These are phyloP conservation scores for Lacerta viridis DNA, from an alignment of 2,797 vertebrate genomes.

Conservation along the genomic window DNA sequence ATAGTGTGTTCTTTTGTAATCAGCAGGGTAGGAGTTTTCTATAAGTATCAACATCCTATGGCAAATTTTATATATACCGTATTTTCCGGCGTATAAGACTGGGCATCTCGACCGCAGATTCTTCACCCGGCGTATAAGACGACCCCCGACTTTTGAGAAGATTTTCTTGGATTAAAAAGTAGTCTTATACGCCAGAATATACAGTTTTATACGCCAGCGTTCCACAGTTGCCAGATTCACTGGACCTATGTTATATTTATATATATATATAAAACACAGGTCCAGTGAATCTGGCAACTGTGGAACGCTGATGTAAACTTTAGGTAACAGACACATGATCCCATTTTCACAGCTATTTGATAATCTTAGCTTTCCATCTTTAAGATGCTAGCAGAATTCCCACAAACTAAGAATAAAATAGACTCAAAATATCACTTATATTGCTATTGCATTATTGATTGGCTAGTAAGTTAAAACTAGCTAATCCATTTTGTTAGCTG, in stretches of 20 bases:
- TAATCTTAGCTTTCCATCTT: not conserved
- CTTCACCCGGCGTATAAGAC: too few species aligned
- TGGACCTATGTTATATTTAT: too few species aligned
- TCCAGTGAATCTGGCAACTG: not conserved
- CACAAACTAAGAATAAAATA: not conserved
- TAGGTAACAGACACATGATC: not conserved
- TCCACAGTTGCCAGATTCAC: too few species aligned
- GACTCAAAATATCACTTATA: not conserved
- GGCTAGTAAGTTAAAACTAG: not conserved
- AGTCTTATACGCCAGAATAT: too few species aligned
- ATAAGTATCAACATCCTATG: not conserved
- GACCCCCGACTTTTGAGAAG: too few species aligned
- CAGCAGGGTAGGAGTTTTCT: not conserved
- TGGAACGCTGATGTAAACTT: not conserved
- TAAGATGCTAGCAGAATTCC: not conserved
- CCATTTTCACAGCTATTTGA: not conserved
- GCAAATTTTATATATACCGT: too few species aligned
- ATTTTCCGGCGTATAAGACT: too few species aligned
- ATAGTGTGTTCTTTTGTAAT: not conserved
- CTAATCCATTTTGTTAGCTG: not conserved
- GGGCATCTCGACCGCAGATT: too few species aligned
- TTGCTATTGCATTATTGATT: not conserved
- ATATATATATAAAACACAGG: slow-evolving; percentile 1
- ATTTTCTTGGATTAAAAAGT: too few species aligned
- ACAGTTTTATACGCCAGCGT: too few species aligned